Evolutionary conservation across 1,140 invertebrate species (phyloP), one percentile per base, ranked within the genome.

Genomic region (Pseudachorutes palmiensis): DNA sequence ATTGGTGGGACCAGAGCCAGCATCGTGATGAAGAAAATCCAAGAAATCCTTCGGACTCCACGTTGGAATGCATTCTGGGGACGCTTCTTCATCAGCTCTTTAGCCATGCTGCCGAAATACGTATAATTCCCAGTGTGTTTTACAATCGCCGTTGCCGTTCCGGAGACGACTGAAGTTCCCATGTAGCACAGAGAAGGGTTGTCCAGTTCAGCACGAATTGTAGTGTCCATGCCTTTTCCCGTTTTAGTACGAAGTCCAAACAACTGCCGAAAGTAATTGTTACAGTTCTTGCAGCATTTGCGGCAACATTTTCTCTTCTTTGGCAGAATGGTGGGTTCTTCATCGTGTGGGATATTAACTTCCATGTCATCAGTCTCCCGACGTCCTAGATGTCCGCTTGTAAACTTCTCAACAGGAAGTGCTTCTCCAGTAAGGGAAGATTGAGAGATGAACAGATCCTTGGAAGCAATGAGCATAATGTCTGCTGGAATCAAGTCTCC

Each of bases 11-110:
- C 45, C 14, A 58, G 55, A 29, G 5, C 5, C 5, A 58, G 5
- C 67, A 69, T 69, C 0, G 63, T 55, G 0, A 64, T 2, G 31
- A 69, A 69, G 33, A 69, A 69, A 19, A 69, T 69, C 67, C 67
- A 69, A 9, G 67, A 69, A 51, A 69, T 69, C 33, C 67, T 12
- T n/a, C 67, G 62, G 0, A 69, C 67, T 1, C 67, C 67, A 2
- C 64, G 45, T 62, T 69, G 67, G 48, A 69, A 69, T 1, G 67
- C 67, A 26, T 65, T 69, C 48, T 69, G 55, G 1, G 67, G 67
- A 22, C 36, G 16, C 2, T 29, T 19, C n/a, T 29, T 61, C 3
- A 57, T 28, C 1, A 69, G 55, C 28, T 58, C n/a, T 9, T 12
- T 5, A 9, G 55, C 55, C 55, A 58, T 58, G 5, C 22, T 58